A percentile compares a stretch with the other conserved stretches of the same genome.
These are phyloP conservation scores for Toxotes lorentzi DNA, from an alignment of 2,797 vertebrate genomes.

Conservation along the genomic window DNA sequence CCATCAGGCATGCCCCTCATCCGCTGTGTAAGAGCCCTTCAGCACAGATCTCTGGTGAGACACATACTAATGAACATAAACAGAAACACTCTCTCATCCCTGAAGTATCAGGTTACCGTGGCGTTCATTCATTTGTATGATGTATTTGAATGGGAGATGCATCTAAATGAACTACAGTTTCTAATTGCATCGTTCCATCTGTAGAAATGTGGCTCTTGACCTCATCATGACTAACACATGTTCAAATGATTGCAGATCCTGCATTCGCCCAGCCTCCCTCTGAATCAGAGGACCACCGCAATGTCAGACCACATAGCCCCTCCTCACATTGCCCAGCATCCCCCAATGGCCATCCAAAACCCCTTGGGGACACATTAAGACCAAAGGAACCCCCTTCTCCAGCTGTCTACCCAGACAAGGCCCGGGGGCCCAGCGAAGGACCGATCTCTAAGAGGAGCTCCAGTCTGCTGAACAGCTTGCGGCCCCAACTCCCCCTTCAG, in stretches of 20 bases:
- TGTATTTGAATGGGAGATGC: neutral
- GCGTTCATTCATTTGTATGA: neutral
- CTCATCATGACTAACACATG: slow-evolving; percentile 51
- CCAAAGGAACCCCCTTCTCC: slow-evolving; percentile 85
- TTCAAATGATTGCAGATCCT: slow-evolving; percentile 83
- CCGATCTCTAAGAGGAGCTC: slow-evolving; percentile 87
- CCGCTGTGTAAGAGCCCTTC: slow-evolving; percentile 89
- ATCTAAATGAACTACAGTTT: neutral
- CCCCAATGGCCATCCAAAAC: slow-evolving; percentile 84
- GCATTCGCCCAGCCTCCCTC: slow-evolving; percentile 78
- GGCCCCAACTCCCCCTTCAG: slow-evolving; percentile 87
- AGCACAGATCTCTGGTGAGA: slow-evolving; percentile 85
- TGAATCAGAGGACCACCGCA: slow-evolving; percentile 86
- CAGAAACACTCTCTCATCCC: neutral
- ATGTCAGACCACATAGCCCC: slow-evolving; percentile 78
- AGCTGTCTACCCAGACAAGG: slow-evolving; percentile 86
- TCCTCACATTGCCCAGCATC: slow-evolving; percentile 81
- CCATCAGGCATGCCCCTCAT: slow-evolving; percentile 87
- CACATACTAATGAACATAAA: slow-evolving; percentile 35
- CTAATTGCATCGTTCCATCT: neutral
- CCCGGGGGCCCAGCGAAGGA: slow-evolving; percentile 84
- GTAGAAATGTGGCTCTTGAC: slow-evolving; percentile 31
- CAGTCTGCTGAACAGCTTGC: slow-evolving; percentile 91
- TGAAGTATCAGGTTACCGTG: neutral
- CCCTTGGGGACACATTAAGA: slow-evolving; percentile 85